Evolutionary conservation across 2,113 vertebrate genomes (phyloP).

Genomic region (Cariama cristata): DNA sequence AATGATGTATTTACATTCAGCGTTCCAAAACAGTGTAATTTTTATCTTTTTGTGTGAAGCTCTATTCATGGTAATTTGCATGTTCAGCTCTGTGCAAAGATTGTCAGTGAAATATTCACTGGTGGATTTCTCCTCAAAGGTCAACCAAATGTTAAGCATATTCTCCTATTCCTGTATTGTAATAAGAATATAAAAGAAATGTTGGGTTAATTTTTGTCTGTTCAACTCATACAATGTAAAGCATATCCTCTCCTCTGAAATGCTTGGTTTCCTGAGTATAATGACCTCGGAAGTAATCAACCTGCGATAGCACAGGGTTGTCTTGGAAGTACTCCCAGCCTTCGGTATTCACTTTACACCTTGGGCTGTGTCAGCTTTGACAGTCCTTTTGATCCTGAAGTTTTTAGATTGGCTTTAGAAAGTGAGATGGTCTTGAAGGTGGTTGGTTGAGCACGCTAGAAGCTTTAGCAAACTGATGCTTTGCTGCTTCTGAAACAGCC

Average conservation of each 20-base stretch:
- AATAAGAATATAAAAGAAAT: background rate
- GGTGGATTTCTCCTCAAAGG: background rate
- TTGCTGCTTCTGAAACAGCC: background rate
- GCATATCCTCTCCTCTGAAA: background rate
- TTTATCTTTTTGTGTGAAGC: constrained; percentile 2
- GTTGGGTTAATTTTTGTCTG: background rate
- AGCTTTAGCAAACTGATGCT: background rate
- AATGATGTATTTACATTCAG: constrained; percentile 50
- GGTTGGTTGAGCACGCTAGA: background rate
- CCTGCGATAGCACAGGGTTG: background rate
- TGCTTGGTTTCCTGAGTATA: background rate
- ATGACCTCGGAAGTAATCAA: background rate
- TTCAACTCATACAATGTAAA: background rate
- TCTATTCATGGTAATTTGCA: background rate
- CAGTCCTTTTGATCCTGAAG: background rate
- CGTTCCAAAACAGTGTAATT: constrained; percentile 43
- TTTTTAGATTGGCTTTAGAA: background rate
- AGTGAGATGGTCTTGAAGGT: background rate
- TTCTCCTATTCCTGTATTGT: background rate
- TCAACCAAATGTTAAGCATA: background rate
- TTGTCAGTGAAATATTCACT: background rate
- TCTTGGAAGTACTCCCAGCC: background rate
- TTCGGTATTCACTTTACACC: background rate
- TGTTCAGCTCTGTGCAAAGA: background rate
- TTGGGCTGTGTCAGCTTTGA: background rate